Evolutionary conservation across 2,888 invertebrate species (phyloP).

Genomic region (Pristionchus japonicus): DNA sequence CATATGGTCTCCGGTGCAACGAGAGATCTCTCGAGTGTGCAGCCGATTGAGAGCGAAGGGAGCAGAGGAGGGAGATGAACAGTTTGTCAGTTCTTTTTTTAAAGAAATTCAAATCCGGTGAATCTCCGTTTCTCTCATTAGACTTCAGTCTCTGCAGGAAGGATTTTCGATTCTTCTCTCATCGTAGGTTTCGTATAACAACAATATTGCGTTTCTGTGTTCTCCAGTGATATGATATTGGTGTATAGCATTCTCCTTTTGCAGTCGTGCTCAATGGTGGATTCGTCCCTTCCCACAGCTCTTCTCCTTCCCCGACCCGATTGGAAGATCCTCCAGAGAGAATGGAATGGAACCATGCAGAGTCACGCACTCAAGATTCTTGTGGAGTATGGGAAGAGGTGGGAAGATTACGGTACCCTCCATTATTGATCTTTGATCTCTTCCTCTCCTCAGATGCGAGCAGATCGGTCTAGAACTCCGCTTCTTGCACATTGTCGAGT

Average conservation of each 20-base stretch:
- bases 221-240: too few relatives aligned
- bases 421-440: neutral
- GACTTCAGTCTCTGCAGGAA: too few relatives aligned
- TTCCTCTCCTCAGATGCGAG: neutral
- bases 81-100: constrained; percentile 17
- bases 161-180: too few relatives aligned
- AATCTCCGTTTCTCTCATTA: neutral
- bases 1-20: neutral
- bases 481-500: neutral
- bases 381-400: constrained; percentile 12
- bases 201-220: too few relatives aligned
- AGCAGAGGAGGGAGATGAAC: neutral
- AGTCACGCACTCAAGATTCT: constrained; percentile 4
- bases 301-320: constrained; percentile 7
- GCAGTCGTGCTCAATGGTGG: neutral
- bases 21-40: neutral
- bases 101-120: too few relatives aligned
- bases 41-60: neutral
- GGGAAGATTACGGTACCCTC: neutral
- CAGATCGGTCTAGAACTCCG: neutral
- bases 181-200: too few relatives aligned
- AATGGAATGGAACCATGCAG: constrained; percentile 21
- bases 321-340: neutral
- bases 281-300: neutral
- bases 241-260: neutral